Evolutionary conservation across 2,888 invertebrate species (phyloP).

Genomic region (Cosmorhoe ocellata): DNA sequence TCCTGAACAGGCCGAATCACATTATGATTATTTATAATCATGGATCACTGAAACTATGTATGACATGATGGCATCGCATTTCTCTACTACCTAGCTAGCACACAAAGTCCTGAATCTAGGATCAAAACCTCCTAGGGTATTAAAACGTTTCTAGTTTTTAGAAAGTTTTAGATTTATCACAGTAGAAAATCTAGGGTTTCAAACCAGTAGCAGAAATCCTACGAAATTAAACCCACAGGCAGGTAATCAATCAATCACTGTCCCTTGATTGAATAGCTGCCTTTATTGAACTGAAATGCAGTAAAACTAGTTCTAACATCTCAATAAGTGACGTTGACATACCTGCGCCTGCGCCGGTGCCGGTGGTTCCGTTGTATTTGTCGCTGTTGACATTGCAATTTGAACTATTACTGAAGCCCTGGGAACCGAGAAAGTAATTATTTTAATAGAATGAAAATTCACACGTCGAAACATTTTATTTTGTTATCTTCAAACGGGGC

Average conservation of each 20-base stretch:
- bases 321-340: constrained; percentile 29
- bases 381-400: constrained; percentile 54
- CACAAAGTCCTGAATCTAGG: too few relatives aligned
- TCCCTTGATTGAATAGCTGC: constrained; percentile 17
- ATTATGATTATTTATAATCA: too few relatives aligned
- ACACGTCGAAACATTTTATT: too few relatives aligned
- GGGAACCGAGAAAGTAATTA: constrained; percentile 46
- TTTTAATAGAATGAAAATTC: neutral
- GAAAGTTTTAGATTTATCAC: neutral
- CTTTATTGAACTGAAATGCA: constrained; percentile 16
- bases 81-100: too few relatives aligned
- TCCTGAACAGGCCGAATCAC: too few relatives aligned
- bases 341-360: constrained; percentile 40
- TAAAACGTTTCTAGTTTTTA: neutral
- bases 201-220: constrained; percentile 1
- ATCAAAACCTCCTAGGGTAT: too few relatives aligned
- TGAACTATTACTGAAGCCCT: constrained; percentile 61
- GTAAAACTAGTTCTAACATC: constrained; percentile 19
- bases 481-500: too few relatives aligned
- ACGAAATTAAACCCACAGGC: constrained; percentile 7
- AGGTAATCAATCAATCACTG: constrained; percentile 25
- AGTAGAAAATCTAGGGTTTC: neutral
- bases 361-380: constrained; percentile 49
- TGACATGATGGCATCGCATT: too few relatives aligned
- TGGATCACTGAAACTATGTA: too few relatives aligned